Evolutionary conservation across 2,888 invertebrate genomes (phyloP).

Genomic region (Stenodema calcarata): DNA sequence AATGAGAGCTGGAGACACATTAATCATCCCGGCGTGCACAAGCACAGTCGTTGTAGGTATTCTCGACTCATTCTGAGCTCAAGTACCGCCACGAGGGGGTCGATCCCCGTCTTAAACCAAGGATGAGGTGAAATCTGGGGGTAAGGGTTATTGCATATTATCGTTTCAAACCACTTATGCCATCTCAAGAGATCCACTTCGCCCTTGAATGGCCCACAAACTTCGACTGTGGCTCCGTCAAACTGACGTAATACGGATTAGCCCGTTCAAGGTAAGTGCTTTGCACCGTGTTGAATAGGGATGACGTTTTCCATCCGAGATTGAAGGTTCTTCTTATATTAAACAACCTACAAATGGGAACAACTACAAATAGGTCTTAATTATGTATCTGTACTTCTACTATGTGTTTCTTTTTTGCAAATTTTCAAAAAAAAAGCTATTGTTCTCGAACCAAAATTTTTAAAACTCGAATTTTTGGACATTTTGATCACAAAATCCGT

Average conservation of each 20-base stretch:
- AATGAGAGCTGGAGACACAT: conserved; percentile 46
- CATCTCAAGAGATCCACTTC: conserved; percentile 28
- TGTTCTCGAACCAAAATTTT: too few species aligned
- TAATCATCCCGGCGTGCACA: conserved; percentile 31
- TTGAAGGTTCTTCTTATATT: too few species aligned
- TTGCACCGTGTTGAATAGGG: background rate
- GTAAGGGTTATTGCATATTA: conserved; percentile 38
- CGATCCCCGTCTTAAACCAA: background rate
- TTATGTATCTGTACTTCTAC: too few species aligned
- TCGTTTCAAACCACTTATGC: conserved; percentile 32
- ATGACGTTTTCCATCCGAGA: background rate
- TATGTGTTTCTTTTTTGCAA: too few species aligned
- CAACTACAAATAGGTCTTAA: too few species aligned
- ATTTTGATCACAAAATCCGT: too few species aligned
- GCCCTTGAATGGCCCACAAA: conserved; percentile 21
- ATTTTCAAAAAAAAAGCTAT: too few species aligned
- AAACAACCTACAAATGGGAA: too few species aligned
- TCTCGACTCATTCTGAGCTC: background rate
- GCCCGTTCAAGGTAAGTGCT: background rate
- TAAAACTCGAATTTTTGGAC: too few species aligned
- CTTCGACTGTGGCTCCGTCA: conserved; percentile 1
- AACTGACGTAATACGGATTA: conserved; percentile 6
- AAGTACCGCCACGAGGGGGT: background rate
- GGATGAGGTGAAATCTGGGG: background rate
- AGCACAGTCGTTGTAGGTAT: conserved; percentile 2